These are phyloP conservation scores for Ochlodes sylvanus DNA, from an alignment of 2,888 invertebrate species.

Conservation along the genomic window DNA sequence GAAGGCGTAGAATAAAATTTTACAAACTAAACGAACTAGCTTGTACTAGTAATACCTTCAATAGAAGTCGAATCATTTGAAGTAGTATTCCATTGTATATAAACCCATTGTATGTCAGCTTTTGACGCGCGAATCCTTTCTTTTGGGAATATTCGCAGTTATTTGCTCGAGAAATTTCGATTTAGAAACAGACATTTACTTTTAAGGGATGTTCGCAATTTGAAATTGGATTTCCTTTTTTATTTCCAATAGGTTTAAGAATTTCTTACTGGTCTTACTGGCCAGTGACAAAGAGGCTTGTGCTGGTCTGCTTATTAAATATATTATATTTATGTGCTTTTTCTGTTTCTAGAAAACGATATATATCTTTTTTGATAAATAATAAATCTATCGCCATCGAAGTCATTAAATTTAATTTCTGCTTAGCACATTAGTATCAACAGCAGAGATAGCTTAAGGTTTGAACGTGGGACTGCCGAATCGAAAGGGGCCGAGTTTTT, in stretches of 20 bases:
- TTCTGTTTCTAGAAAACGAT: too few relatives aligned
- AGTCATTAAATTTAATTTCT: too few relatives aligned
- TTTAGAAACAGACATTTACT: constrained; percentile 6
- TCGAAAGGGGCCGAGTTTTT: too few relatives aligned
- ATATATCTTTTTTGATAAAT: too few relatives aligned
- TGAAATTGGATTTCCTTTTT: constrained; percentile 5
- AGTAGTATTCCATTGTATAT: neutral
- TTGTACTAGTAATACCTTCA: neutral
- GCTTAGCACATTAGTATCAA: too few relatives aligned
- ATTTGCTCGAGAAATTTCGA: constrained; percentile 9
- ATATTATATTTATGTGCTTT: too few relatives aligned
- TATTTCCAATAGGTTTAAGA: neutral
- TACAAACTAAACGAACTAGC: neutral
- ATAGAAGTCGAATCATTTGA: neutral
- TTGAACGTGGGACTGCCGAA: too few relatives aligned
- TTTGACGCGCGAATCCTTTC: constrained; percentile 1
- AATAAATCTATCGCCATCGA: too few relatives aligned
- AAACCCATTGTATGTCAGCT: neutral
- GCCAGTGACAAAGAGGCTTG: neutral
- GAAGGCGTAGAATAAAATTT: neutral
- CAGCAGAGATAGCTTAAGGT: too few relatives aligned
- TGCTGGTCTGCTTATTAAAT: too few relatives aligned
- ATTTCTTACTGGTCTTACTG: neutral
- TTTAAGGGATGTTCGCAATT: constrained; percentile 3
- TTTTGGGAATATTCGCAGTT: constrained; percentile 3